Base-by-base conservation (phyloP, 2,113 vertebrate species). In the Chionomys nivalis region DNA sequence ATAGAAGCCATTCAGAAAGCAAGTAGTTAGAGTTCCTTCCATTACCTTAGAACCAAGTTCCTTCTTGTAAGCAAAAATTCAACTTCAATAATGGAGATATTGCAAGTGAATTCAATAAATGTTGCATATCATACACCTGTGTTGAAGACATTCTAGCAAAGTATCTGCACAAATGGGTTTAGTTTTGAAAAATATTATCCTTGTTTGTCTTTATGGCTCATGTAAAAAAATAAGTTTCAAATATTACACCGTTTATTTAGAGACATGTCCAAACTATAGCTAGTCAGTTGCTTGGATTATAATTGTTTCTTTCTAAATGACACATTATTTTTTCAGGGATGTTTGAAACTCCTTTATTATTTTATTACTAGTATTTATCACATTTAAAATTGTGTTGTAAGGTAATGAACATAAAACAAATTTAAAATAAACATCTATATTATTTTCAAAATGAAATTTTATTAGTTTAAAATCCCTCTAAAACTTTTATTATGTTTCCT, bases 371-470 rank as follows among this genome's bases (percentile, higher is more conserved):
- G 96, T 21, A 9, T 93, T 77, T 95, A 83, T 17, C 33, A 33
- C 28, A 55, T 78, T 96, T 65, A 89, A 42, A 93, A 91, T 94
- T 96, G 24, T 63, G 31, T 31, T 16, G 94, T 91, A 55, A 96
- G 52, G 78, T 96, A 65, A 87, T 93, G 92, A 96, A 97, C 85
- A 70, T 94, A 76, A 95, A 93, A 95, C 26, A 88, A 63, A 63
- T 82, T 61, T 39, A 93, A 97, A 94, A 94, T 97, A 98, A 97
- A 88, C 89, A 93, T 90, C 47, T 79, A 72, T 93, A 94, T 95
- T 96, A 96, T 97, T 97, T 97, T 94, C 28, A 70, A 61, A 93
- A 65, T 63, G 0, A 75, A 89, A 36, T 31, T 21, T 44, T 77
- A 52, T 81, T 49, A 8, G 16, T 95, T 93, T 75, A 91, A 88